Base-by-base conservation (phyloP, 2,888 invertebrate species). In the Chymomyza caudatula region DNA sequence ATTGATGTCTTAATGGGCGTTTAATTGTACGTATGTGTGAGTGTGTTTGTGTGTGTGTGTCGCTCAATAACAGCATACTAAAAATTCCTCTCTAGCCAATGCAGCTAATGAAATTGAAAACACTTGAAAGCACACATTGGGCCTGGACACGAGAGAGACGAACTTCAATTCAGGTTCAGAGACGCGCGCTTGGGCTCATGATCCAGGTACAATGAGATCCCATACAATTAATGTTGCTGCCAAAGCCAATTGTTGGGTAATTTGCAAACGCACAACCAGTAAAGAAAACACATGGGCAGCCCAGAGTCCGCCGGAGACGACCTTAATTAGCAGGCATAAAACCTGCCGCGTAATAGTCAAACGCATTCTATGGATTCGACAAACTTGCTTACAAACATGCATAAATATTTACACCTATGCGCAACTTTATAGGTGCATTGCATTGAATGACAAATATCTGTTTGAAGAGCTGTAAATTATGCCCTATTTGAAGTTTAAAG, bases 321-420 rank as follows among this genome's bases (percentile, higher is more conserved):
- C 88, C 86, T 85, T 87, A 87, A 88, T 87, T 87, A 88, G 76
- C 86, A 72, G 79, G 74, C 80, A 74, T 49, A 61, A 59, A 56
- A 43, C 49, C 64, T 65, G 56, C 44, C 47, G 42, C 44, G 57
- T 20, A 44, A 76, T 76, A 75, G 76, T 64, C 75, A 76, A 73
- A 71, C 70, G 72, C 75, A 77, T 22, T 52, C 19, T 19, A 47
- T 37, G 29, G 47, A 15, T 19, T n/a, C 47, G 47, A 47, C 15
- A 29, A 37, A 29, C 56, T 17, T 20, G 19, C 47, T 17, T 5
- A 15, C 19, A 37, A 37, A 47, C 47, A 47, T 19, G n/a, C 47
- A 6, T 19, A 47, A 43, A 13, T 47, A 15, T 2, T 17, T 47
- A 47, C 47, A 47, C 47, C 15, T 1, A 37, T 4, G 11, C 1